These are phyloP conservation scores for Drusus annulatus DNA, from an alignment of 1,140 invertebrate species.

Conservation along the genomic window DNA sequence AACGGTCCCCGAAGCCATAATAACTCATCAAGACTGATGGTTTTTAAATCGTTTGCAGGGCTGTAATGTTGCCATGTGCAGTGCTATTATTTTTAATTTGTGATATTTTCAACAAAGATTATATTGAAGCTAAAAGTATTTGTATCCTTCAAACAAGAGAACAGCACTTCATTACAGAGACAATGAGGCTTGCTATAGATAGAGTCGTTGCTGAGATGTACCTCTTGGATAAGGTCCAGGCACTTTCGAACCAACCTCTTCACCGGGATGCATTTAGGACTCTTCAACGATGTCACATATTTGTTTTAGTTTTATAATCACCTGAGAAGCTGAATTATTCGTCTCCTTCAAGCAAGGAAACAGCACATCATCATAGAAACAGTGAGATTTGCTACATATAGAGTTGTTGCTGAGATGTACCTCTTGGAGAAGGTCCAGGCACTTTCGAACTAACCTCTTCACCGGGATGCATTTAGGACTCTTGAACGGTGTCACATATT, in stretches of 20 bases:
- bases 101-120: too few species aligned
- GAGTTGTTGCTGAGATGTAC: slow-evolving; percentile 88
- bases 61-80: too few species aligned
- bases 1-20: too few species aligned
- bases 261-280: too few species aligned
- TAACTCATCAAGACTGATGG: too few species aligned
- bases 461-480: too few species aligned
- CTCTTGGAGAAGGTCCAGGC: slow-evolving; percentile 78
- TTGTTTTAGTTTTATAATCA: neutral
- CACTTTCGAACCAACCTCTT: too few species aligned
- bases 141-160: slow-evolving; percentile 83
- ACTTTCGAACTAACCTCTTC: too few species aligned
- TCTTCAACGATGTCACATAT: too few species aligned
- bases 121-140: slow-evolving; percentile 78
- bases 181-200: slow-evolving; percentile 93
- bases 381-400: slow-evolving; percentile 91
- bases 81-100: too few species aligned
- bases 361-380: slow-evolving; percentile 86
- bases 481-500: too few species aligned
- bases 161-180: slow-evolving; percentile 86
- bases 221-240: slow-evolving; percentile 78
- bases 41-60: too few species aligned
- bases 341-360: slow-evolving; percentile 85
- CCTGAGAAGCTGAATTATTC: slow-evolving; percentile 77
- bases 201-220: slow-evolving; percentile 88